Conservation (phyloP, 1,140 invertebrate genomes). For the Euborellia annulipes region DNA sequence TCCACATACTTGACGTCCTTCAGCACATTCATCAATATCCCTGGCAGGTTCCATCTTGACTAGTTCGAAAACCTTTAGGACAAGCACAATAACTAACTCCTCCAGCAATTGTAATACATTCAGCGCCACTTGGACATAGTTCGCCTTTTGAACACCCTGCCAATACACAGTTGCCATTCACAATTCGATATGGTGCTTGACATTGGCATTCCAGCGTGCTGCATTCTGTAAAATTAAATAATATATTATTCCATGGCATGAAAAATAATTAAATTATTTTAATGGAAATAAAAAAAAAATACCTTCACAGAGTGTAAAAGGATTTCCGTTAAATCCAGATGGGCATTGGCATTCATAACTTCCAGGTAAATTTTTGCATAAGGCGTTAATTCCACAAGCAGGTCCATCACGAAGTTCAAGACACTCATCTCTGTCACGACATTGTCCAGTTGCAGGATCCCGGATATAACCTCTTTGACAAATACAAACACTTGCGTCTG, state of each 20-base stretch:
- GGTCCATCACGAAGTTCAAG: constrained; percentile 48
- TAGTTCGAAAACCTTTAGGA: constrained; percentile 59
- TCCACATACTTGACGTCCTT: constrained; percentile 58
- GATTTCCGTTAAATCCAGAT: constrained; percentile 72
- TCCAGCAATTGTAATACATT: constrained; percentile 76
- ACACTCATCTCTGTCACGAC: constrained; percentile 81
- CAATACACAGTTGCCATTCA: constrained; percentile 60
- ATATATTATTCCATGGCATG: not conserved
- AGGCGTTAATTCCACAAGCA: constrained; percentile 68
- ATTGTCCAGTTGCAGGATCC: constrained; percentile 51
- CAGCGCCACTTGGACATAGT: constrained; percentile 62
- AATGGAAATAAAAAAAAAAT: constrained; percentile 14
- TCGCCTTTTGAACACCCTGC: constrained; percentile 61
- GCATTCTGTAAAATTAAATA: constrained; percentile 39
- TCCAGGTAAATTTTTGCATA: constrained; percentile 86
- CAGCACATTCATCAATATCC: constrained; percentile 70
- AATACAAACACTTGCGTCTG: constrained; percentile 64
- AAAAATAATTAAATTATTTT: not conserved
- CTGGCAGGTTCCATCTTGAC: constrained; percentile 55
- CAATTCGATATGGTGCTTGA: constrained; percentile 67
- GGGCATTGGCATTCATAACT: constrained; percentile 87
- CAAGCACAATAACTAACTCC: constrained; percentile 80
- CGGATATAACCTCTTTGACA: constrained; percentile 69
- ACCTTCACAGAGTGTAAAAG: constrained; percentile 64
- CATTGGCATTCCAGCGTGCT: constrained; percentile 70